These are phyloP conservation scores for Pristionchus maxplancki DNA, from an alignment of 2,888 invertebrate species.

Conservation along the genomic window DNA sequence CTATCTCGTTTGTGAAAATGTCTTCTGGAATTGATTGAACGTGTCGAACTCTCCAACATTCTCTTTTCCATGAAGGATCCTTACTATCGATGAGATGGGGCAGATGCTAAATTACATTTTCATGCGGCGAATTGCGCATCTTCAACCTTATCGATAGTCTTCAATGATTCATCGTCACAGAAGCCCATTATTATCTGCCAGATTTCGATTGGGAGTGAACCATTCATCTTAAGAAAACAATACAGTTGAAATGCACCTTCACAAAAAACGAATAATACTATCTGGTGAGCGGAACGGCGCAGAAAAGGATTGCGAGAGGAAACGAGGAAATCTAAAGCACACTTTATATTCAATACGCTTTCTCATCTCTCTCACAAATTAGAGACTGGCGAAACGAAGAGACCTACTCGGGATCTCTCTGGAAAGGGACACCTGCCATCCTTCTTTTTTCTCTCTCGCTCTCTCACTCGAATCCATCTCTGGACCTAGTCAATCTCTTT, in stretches of 20 bases:
- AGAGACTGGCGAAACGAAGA: background rate
- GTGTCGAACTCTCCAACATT: background rate
- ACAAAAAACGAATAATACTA: background rate
- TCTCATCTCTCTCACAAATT: background rate
- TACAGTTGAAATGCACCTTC: no score
- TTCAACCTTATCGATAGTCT: background rate
- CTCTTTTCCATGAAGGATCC: background rate
- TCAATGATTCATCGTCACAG: background rate
- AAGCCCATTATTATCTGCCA: conserved; percentile 7
- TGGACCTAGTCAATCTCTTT: background rate
- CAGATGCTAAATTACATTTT: background rate
- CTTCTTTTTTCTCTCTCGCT: background rate
- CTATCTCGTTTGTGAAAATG: background rate
- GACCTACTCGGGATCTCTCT: background rate
- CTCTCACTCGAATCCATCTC: background rate
- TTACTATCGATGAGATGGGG: background rate
- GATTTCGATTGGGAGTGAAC: background rate
- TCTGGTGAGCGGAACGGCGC: background rate
- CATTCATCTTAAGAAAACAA: background rate
- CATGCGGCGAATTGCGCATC: background rate
- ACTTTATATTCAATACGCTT: no score
- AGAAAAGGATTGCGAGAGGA: background rate
- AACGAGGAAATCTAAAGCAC: no score
- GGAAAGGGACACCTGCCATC: conserved; percentile 24
- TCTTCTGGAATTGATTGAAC: background rate